Percentiles rank a stretch among this genome's conserved stretches.
phyloP scores from a whole-genome alignment of 2,797 vertebrate species.

The Characodon lateralis region DNA sequence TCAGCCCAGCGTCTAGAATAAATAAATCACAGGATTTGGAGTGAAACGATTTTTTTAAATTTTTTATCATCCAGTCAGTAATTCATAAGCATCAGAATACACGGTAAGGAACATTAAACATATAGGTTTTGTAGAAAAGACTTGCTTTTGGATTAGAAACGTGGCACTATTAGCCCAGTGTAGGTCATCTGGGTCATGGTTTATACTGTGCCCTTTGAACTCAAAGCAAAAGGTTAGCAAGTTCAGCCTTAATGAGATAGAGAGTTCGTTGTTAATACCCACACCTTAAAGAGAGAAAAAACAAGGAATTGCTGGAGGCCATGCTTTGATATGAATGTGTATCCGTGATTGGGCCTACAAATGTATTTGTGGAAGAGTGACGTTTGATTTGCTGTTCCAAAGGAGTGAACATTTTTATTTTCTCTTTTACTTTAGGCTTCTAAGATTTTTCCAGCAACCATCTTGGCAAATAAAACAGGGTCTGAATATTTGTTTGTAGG shows the following conservation, averaged over 20 bases:
- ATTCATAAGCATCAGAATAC: not conserved
- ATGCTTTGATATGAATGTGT: not conserved
- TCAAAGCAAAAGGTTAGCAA: conserved; percentile 16
- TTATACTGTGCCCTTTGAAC: conserved; percentile 56
- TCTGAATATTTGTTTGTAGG: too few species aligned
- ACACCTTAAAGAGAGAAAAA: conserved; percentile 35
- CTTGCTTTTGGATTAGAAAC: not conserved
- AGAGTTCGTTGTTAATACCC: conserved; percentile 27
- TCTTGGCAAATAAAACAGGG: not conserved
- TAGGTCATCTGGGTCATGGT: conserved; percentile 49
- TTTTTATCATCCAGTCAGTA: not conserved
- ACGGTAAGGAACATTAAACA: not conserved
- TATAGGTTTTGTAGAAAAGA: not conserved
- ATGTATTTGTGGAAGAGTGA: conserved; percentile 1
- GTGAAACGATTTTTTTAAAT: not conserved
- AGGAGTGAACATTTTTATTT: not conserved
- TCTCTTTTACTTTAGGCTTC: too few species aligned
- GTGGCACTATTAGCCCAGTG: conserved; percentile 30
- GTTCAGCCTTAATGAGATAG: conserved; percentile 29
- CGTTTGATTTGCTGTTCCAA: not conserved
- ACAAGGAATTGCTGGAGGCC: not conserved
- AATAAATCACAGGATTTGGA: not conserved
- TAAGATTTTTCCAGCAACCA: not conserved
- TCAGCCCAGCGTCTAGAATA: not conserved
- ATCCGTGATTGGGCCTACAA: not conserved